A percentile compares a stretch with the other conserved stretches of the same genome.
These are phyloP conservation scores for Actinia equina DNA, from an alignment of 64 coral and sea anemone species.

Conservation along the genomic window DNA sequence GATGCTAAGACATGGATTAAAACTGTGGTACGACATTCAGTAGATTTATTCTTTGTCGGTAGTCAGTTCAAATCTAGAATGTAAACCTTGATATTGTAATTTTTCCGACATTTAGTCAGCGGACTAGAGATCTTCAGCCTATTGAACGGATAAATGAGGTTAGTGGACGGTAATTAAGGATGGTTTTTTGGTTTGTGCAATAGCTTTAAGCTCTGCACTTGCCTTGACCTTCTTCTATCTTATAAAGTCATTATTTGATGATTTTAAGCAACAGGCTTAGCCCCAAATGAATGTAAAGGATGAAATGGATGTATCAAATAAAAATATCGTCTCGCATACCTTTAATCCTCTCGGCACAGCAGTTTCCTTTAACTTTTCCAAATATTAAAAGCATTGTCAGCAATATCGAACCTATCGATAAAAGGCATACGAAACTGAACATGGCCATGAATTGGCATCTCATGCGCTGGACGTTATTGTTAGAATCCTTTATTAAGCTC, in stretches of 20 bases:
- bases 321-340: background rate
- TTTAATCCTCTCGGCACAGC: background rate
- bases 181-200: background rate
- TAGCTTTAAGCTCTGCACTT: background rate
- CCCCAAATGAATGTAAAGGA: background rate
- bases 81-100: too few species aligned
- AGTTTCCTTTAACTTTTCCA: background rate
- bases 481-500: background rate
- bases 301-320: background rate
- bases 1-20: background rate
- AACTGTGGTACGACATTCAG: background rate
- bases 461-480: background rate
- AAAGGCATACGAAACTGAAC: background rate
- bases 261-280: constrained; percentile 1
- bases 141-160: background rate
- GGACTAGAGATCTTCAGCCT: background rate
- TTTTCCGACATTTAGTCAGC: too few species aligned
- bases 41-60: too few species aligned
- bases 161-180: background rate
- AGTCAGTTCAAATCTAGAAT: too few species aligned
- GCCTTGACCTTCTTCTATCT: background rate
- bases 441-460: background rate
- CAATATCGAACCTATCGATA: background rate
- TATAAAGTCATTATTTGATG: background rate
- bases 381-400: background rate